Evolutionary conservation across 2,113 vertebrate species (phyloP).

Genomic region (Bagarius yarrelli): DNA sequence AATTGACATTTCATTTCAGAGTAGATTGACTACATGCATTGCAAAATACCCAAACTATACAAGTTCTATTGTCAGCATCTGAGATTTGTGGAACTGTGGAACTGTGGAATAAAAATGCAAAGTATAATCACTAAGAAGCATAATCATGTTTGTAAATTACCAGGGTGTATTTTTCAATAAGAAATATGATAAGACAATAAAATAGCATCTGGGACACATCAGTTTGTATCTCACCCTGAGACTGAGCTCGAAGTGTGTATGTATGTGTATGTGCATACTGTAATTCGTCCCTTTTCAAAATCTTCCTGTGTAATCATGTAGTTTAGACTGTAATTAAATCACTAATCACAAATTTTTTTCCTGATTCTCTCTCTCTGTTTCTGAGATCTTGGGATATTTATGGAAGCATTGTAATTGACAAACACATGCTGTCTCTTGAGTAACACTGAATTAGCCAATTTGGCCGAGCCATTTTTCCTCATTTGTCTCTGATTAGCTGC

Average conservation of each 20-base stretch:
- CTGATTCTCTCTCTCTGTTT: conserved; percentile 65
- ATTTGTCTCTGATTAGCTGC: conserved; percentile 67
- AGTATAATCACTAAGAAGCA: too few species aligned
- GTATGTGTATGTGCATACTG: conserved; percentile 36
- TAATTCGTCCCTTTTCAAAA: conserved; percentile 3
- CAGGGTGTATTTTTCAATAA: not conserved
- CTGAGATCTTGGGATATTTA: conserved; percentile 67
- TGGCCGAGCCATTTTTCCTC: conserved; percentile 58
- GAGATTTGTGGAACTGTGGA: not conserved
- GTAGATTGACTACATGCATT: not conserved
- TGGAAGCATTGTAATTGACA: conserved; percentile 70
- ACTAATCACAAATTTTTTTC: conserved; percentile 74
- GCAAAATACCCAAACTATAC: not conserved
- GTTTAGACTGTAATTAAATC: conserved; percentile 70
- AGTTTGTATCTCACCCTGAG: conserved; percentile 45
- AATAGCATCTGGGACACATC: conserved; percentile 26
- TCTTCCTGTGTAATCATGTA: conserved; percentile 51
- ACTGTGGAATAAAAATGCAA: too few species aligned
- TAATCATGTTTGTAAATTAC: not conserved
- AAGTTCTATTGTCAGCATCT: not conserved
- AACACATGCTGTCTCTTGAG: conserved; percentile 63
- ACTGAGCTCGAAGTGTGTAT: conserved; percentile 18
- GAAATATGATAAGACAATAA: conserved; percentile 16
- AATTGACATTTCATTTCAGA: not conserved
- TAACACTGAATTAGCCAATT: conserved; percentile 67